Base-by-base conservation (phyloP, 2,113 vertebrate genomes). In the Lepisosteus osseus region DNA sequence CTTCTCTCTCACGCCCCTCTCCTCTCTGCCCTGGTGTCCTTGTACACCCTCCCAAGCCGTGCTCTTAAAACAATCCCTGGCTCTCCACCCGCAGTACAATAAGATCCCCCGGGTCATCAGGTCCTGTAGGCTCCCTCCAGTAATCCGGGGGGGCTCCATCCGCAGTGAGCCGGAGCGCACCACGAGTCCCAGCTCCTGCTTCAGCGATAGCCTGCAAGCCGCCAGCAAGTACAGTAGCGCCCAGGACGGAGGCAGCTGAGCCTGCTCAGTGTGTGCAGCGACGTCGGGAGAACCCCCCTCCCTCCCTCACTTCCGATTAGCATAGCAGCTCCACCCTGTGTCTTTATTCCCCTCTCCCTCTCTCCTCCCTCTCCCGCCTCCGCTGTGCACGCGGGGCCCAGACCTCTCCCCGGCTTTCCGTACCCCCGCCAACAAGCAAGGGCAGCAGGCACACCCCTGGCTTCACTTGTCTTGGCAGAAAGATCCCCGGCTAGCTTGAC, bases 311-410 rank as follows among this genome's bases (percentile, higher is more conserved):
- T 64, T 74, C 78, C 71, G 61, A 71, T 74, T 65, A 83, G 81
- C 77, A 76, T 74, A 68, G 69, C 85, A 84, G 86, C 90, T 87
- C 89, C 90, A 85, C 85, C 90, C 77, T 76, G 84, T 88, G 89
- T 87, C 74, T 83, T 79, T 67, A 82, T 63, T 75, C 64, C 55
- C 75, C 59, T 45, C 69, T 83, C 74, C 77, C 51, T 4, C 6
- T 44, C 40, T 6, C 12, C 29, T 12, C 13, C 42, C 15, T 15
- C 47, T n/a, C 11, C 7, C 29, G 40, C 67, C 45, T 45, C 56
- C 67, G 73, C 43, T 47, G 2, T 14, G 43, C 64, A 3, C 63
- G 14, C 64, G 9, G 43, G 15, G 43, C 42, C 43, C 64, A 47
- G 64, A 41, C 3, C 12, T 11, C 47, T 6, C 5, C 47, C 47